Conservation (phyloP, 2,113 vertebrate species). For the Leptobrachium leishanense region DNA sequence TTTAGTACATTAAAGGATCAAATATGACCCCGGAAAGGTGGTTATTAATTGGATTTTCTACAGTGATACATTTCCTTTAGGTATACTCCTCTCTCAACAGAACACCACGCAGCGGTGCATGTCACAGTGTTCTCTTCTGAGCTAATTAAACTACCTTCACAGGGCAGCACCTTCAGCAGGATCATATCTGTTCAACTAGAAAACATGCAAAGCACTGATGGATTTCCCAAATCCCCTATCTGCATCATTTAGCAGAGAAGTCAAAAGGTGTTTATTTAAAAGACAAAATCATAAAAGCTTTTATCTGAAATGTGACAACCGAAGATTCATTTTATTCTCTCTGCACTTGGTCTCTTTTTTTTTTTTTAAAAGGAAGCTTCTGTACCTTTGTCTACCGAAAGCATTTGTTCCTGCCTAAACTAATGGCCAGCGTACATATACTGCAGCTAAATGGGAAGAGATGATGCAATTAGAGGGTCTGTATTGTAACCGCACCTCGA, state of each 20-base stretch:
- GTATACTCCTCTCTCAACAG: background rate
- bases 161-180: conserved; percentile 9
- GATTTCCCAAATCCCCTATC: conserved; percentile 7
- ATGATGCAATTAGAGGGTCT: conserved; percentile 62
- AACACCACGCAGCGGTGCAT: conserved; percentile 10
- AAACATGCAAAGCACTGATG: conserved; percentile 12
- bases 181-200: conserved; percentile 13
- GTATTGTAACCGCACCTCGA: conserved; percentile 61
- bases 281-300: conserved; percentile 37
- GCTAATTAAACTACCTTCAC: conserved; percentile 27
- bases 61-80: background rate
- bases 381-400: conserved; percentile 13
- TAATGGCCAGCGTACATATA: conserved; percentile 51
- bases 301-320: conserved; percentile 36
- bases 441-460: conserved; percentile 51
- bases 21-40: background rate
- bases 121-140: conserved; percentile 8
- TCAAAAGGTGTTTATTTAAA: conserved; percentile 44
- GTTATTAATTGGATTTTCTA: background rate
- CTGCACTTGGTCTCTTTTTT: conserved; percentile 6
- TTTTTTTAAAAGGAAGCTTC: background rate
- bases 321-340: background rate
- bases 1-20: no score
- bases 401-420: conserved; percentile 30
- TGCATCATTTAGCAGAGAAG: conserved; percentile 25